phyloP scores from a whole-genome alignment of 2,888 invertebrate species.

The Drosophila aldrichi region DNA sequence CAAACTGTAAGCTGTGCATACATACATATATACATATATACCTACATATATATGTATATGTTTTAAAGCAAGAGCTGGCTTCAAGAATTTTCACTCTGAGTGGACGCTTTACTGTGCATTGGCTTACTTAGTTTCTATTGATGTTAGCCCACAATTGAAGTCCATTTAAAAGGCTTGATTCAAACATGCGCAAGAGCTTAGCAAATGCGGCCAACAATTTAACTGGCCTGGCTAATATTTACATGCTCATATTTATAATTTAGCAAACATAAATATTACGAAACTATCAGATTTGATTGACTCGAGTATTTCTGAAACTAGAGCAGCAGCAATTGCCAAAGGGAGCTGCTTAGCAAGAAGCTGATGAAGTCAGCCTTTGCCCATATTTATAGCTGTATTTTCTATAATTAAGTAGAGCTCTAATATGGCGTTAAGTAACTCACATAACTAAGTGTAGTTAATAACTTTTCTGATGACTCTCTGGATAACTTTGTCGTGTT shows the following conservation, averaged over 20 bases:
- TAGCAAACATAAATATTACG: background rate
- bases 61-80: conserved; percentile 44
- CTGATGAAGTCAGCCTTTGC: background rate
- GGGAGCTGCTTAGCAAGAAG: background rate
- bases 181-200: background rate
- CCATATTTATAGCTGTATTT: background rate
- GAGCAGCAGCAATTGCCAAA: background rate
- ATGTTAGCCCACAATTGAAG: conserved; percentile 35
- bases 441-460: background rate
- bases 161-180: conserved; percentile 35
- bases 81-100: conserved; percentile 4
- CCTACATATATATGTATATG: conserved; percentile 17
- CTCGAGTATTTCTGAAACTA: background rate
- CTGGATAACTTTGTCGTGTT: too few species aligned
- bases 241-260: background rate
- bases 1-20: conserved; percentile 60
- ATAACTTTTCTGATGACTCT: background rate
- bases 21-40: conserved; percentile 10
- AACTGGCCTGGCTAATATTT: background rate
- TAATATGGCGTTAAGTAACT: background rate
- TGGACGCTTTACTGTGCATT: conserved; percentile 5
- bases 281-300: background rate
- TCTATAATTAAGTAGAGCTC: too few species aligned
- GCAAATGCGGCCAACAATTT: background rate
- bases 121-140: conserved; percentile 22